Evolutionary conservation across 1,140 invertebrate species (phyloP).

Genomic region (Zaprionus vittiger): DNA sequence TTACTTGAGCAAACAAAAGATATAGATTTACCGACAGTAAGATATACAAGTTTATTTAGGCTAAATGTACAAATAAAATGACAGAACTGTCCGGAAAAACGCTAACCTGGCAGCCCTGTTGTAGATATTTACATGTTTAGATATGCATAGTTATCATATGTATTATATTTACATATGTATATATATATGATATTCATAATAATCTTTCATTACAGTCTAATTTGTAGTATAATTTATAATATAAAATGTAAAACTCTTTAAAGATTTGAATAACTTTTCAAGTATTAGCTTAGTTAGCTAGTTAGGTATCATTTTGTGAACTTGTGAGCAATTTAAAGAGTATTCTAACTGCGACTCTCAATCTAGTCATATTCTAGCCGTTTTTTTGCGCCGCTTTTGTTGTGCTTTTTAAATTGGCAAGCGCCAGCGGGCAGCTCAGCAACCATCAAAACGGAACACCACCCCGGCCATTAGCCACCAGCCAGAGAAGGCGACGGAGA

Average conservation of each 20-base stretch:
- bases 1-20: no score
- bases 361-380: neutral
- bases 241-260: neutral
- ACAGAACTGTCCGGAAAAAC: no score
- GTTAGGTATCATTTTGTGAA: accelerated
- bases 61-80: no score
- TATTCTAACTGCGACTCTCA: neutral
- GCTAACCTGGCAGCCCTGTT: no score
- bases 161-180: no score
- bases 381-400: slow-evolving; percentile 36
- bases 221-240: neutral
- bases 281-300: no score
- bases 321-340: neutral
- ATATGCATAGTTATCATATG: no score
- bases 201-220: accelerated
- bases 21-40: no score
- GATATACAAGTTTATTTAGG: no score
- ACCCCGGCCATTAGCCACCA: slow-evolving; percentile 22
- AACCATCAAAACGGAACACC: slow-evolving; percentile 51
- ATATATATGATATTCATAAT: neutral
- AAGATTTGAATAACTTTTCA: no score
- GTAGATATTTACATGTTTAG: no score
- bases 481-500: neutral
- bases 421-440: slow-evolving; percentile 76
- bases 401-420: slow-evolving; percentile 79